Evolutionary conservation across 2,113 vertebrate genomes (phyloP).

Genomic region (Anas platyrhynchos): DNA sequence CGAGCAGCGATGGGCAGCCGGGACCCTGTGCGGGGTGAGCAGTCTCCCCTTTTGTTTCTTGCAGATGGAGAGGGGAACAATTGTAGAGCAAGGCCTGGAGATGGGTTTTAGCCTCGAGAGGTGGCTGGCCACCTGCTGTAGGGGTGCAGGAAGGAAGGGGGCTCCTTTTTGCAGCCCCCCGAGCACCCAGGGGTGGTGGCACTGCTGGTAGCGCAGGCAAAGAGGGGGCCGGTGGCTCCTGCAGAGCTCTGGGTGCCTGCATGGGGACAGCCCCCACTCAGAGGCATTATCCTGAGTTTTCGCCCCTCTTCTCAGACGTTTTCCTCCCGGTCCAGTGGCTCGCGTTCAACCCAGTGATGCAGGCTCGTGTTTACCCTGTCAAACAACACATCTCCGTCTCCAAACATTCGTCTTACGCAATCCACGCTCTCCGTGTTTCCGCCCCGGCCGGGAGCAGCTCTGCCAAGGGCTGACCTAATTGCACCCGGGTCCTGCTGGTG

Average conservation of each 20-base stretch:
- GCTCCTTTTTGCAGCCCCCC: neutral
- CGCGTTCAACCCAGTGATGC: neutral
- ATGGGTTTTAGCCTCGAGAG: neutral
- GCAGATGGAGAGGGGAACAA: neutral
- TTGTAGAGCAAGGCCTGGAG: accelerated
- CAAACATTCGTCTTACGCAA: neutral
- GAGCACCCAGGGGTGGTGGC: accelerated
- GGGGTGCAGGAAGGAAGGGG: neutral
- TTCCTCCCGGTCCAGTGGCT: neutral
- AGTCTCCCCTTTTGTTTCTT: accelerated
- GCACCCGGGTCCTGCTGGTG: neutral
- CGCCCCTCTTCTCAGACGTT: accelerated
- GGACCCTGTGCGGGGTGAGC: neutral
- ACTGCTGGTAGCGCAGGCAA: neutral
- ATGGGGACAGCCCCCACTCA: accelerated
- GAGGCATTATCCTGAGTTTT: neutral
- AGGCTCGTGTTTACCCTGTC: neutral
- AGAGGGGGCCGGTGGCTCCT: neutral
- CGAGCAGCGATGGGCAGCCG: neutral
- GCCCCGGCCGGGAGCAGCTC: neutral
- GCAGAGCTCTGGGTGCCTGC: accelerated
- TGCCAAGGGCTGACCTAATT: neutral
- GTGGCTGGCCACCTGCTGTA: neutral
- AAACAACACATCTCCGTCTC: neutral
- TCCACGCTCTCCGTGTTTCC: neutral